These are phyloP conservation scores for Sebastes steindachneri DNA, from an alignment of 2,797 vertebrate species.

Conservation along the genomic window DNA sequence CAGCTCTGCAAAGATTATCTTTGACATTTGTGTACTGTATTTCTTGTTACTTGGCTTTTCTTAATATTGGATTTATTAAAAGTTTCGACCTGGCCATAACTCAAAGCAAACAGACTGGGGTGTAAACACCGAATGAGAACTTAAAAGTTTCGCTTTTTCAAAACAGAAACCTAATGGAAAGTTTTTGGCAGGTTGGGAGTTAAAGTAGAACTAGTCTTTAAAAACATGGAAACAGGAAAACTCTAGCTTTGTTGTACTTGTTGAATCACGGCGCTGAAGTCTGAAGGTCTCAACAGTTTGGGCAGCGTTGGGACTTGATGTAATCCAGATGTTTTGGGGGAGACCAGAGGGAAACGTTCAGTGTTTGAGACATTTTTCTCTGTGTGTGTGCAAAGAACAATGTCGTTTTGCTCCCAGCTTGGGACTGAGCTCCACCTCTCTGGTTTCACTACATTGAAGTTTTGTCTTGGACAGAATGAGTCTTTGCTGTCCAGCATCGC, in stretches of 20 bases:
- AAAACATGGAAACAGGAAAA: not conserved
- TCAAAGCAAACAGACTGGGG: not conserved
- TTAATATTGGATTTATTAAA: not conserved
- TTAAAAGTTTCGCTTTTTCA: not conserved
- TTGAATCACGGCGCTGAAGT: not conserved
- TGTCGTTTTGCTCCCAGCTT: not conserved
- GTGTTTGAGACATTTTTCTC: not conserved
- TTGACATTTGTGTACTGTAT: not conserved
- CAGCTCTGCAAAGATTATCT: not conserved
- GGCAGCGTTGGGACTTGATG: conserved; percentile 23
- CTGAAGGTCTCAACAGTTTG: not conserved
- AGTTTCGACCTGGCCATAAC: not conserved
- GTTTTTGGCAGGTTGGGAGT: not conserved
- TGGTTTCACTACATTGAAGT: not conserved
- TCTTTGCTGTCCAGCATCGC: conserved; percentile 2
- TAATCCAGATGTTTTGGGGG: conserved; percentile 47
- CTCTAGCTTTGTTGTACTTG: conserved; percentile 8
- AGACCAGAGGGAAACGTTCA: not conserved
- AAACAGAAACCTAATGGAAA: not conserved
- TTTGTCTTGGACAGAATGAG: not conserved
- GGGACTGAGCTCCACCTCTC: not conserved
- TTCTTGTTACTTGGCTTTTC: not conserved
- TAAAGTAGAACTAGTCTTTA: not conserved
- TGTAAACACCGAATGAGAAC: not conserved
- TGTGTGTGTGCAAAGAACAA: not conserved